Percentiles rank a stretch among this genome's conserved stretches.
Evolutionary conservation across 2,888 invertebrate species (phyloP).

Genomic region (Elegia similella): DNA sequence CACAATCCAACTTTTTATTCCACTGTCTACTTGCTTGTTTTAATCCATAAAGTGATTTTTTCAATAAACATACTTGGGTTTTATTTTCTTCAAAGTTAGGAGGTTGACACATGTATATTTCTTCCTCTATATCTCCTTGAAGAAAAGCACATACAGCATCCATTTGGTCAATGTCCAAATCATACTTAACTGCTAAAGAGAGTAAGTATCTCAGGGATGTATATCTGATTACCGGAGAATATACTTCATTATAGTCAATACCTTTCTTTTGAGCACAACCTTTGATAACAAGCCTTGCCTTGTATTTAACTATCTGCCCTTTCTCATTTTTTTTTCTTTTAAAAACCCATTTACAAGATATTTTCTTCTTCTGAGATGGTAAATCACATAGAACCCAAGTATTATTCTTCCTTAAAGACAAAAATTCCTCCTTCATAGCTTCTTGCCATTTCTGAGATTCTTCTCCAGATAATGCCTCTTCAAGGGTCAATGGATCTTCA

Average conservation of each 20-base stretch:
- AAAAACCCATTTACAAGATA: constrained; percentile 34
- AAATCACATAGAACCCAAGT: constrained; percentile 3
- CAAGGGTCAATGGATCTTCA: constrained; percentile 12
- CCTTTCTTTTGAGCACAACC: constrained; percentile 20
- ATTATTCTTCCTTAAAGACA: constrained; percentile 10
- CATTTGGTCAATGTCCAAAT: constrained; percentile 21
- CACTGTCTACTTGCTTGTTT: constrained; percentile 14
- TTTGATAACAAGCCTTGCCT: constrained; percentile 23
- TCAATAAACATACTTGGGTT: neutral
- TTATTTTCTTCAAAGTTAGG: neutral
- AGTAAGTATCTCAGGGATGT: constrained; percentile 16
- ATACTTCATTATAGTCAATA: constrained; percentile 23
- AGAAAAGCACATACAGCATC: constrained; percentile 26
- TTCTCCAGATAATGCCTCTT: constrained; percentile 11
- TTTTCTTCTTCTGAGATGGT: constrained; percentile 17
- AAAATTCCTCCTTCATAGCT: constrained; percentile 11
- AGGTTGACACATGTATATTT: neutral
- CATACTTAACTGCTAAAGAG: neutral
- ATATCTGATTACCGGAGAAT: constrained; percentile 20
- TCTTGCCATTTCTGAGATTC: constrained; percentile 7
- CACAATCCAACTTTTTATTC: constrained; percentile 27
- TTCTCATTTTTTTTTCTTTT: constrained; percentile 28
- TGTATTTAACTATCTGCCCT: constrained; percentile 26
- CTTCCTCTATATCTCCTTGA: constrained; percentile 19
- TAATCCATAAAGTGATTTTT: constrained; percentile 14